Percentiles rank a stretch among this genome's conserved stretches.
phyloP scores from a whole-genome alignment of 2,888 invertebrate genomes.

The Encarsia formosa region DNA sequence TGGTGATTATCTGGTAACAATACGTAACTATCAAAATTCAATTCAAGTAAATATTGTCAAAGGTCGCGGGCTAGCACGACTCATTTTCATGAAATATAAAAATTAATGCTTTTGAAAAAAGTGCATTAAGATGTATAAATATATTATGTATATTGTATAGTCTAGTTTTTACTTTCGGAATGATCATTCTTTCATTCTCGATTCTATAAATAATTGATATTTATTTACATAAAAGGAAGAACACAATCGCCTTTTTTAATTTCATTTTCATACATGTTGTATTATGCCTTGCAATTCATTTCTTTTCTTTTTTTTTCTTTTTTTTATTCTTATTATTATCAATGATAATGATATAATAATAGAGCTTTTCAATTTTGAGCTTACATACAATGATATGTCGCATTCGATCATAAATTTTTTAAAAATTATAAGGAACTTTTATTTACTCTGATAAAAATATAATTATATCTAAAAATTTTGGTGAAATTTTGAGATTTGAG shows the following conservation, averaged over 20 bases:
- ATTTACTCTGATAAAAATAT: too few relatives aligned
- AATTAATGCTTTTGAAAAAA: slow-evolving; percentile 26
- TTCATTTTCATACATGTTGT: slow-evolving; percentile 17
- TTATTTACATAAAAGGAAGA: slow-evolving; percentile 27
- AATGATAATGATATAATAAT: too few relatives aligned
- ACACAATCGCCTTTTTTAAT: slow-evolving; percentile 22
- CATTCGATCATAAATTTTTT: slow-evolving; percentile 22
- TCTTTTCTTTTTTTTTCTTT: not conserved
- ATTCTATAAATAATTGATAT: slow-evolving; percentile 14
- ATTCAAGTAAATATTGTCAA: slow-evolving; percentile 28
- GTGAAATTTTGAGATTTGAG: too few relatives aligned
- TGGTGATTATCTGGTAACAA: slow-evolving; percentile 20
- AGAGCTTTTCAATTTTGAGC: slow-evolving; percentile 27
- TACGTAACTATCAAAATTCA: slow-evolving; percentile 21
- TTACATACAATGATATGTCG: slow-evolving; percentile 30
- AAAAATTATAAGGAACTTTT: slow-evolving; percentile 23
- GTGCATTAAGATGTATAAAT: slow-evolving; percentile 18
- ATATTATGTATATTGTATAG: slow-evolving; percentile 22
- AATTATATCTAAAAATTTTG: too few relatives aligned
- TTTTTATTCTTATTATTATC: not conserved
- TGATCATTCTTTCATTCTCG: slow-evolving; percentile 23
- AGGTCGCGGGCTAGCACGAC: slow-evolving; percentile 18
- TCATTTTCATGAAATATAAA: slow-evolving; percentile 21
- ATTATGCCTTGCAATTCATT: slow-evolving; percentile 9
- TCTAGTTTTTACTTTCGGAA: slow-evolving; percentile 23